These are phyloP conservation scores for Drosophila merina DNA, from an alignment of 2,888 invertebrate species.

Conservation along the genomic window DNA sequence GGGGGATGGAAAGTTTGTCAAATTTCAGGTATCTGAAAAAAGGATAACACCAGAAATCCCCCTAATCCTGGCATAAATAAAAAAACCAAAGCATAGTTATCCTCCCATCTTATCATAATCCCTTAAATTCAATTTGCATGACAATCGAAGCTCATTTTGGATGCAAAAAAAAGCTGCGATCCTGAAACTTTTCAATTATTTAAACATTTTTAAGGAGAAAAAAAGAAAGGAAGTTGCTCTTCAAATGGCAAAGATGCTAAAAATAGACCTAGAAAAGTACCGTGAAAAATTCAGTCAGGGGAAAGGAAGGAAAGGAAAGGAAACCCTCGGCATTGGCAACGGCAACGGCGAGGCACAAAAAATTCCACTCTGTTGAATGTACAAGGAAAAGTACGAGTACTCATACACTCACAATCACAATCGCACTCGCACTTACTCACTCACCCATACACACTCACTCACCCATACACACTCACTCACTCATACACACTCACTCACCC, in stretches of 20 bases:
- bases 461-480: neutral
- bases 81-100: neutral
- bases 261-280: slow-evolving; percentile 50
- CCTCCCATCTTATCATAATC: slow-evolving; percentile 25
- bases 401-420: neutral
- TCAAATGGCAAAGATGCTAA: slow-evolving; percentile 44
- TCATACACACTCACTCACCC: neutral
- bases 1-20: neutral
- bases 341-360: slow-evolving; percentile 28
- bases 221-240: slow-evolving; percentile 11
- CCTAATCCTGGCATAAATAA: neutral
- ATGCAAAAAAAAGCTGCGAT: slow-evolving; percentile 46
- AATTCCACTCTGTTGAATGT: slow-evolving; percentile 68
- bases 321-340: slow-evolving; percentile 26
- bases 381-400: slow-evolving; percentile 34
- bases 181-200: slow-evolving; percentile 54
- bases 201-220: slow-evolving; percentile 21
- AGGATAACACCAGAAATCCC: neutral
- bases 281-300: slow-evolving; percentile 19
- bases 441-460: slow-evolving; percentile 2
- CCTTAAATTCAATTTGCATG: slow-evolving; percentile 40
- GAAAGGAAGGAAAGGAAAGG: slow-evolving; percentile 37
- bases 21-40: neutral
- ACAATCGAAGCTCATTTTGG: slow-evolving; percentile 31
- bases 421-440: neutral